Evolutionary conservation across 1,140 invertebrate species (phyloP), one percentile per base, ranked within the genome.

Genomic region (Periplaneta americana): DNA sequence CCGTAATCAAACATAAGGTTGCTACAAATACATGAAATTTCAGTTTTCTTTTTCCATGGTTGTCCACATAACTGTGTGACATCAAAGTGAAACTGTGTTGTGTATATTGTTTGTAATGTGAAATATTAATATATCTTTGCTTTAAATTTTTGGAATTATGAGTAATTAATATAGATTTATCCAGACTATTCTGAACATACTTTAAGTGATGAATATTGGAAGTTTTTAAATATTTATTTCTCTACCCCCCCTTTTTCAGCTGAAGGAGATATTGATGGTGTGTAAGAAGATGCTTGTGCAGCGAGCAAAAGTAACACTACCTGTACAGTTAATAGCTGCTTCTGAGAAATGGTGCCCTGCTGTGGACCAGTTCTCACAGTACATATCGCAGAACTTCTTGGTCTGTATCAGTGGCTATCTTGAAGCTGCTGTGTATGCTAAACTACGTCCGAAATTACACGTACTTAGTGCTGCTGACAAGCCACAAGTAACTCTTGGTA

Each of bases 401-500:
- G 85, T 88, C 78, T 89, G 87, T 78, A 88, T 90, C 74, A 85
- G 86, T 57, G 89, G 88, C 33, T 88, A 85, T 78, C 82, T 87
- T 34, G 88, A 89, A 86, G 88, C 88, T 78, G 86, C 86, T 75
- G 82, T 83, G 34, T 84, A 83, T 81, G 76, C 82, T 17, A 78
- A 82, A 32, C 33, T 84, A 3, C 75, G 80, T 34, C 83, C 83
- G 32, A 80, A 32, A 10, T 18, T 82, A 28, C 78, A 83, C 36
- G 34, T 82, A n/a, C 33, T 84, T n/a, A 74, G 35, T 57, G 11
- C 77, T 37, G 34, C 28, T 28, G 34, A 34, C 77, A 78, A 37
- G 34, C 35, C 35, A 22, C 1, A 78, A 48, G 39, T 15, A 37
- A n/a, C 36, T 10, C 15, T 78, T 13, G 39, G 77, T 78, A 18